Base-by-base conservation (phyloP, 2,888 invertebrate genomes). In the Ischnura elegans region DNA sequence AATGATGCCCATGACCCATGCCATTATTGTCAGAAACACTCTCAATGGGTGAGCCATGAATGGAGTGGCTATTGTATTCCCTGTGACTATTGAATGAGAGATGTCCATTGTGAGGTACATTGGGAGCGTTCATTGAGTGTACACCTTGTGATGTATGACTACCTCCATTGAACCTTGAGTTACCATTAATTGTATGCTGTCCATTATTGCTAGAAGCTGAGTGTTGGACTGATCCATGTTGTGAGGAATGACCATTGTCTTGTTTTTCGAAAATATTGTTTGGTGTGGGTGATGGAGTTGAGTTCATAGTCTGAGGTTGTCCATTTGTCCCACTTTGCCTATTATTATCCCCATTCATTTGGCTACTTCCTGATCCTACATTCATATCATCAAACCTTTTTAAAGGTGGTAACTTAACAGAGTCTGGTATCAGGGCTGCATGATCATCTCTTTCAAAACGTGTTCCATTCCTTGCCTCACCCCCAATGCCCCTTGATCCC, bases 361-460 rank as follows among this genome's bases (percentile, higher is more conserved):
- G 55, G 55, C 25, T 61, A 21, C 10, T 66, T 8, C 43, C 16
- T 45, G 90, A 61, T 8, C 47, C 90, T 4, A 16, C 47, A 47
- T 25, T 93, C 19, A 36, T 76, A 25, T 87, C 66, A 46, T 36
- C 84, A 93, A 93, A 87, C 25, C 86, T 93, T 61, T 51, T 93
- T 42, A 93, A 93, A 0, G 93, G 93, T 19, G 55, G 66, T 43
- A 93, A 61, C 43, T 90, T 90, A n/a, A 90, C 43, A 51, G 90
- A 55, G 4, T 90, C 90, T 36, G 90, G 90, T n/a, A 42, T 90
- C 0, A 90, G 61, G 16, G 90, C 90, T 42, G 90, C 90, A 66
- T 90, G 90, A 8, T 90, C 90, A 45, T 90, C 90, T 66, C 90
- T 90, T n/a, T 90, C 90, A 90, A 90, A 90, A 21, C 90, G 61